Percentiles rank a stretch among this genome's conserved stretches.
Conservation (phyloP, 2,888 invertebrate genomes). For the Serripes groenlandicus region DNA sequence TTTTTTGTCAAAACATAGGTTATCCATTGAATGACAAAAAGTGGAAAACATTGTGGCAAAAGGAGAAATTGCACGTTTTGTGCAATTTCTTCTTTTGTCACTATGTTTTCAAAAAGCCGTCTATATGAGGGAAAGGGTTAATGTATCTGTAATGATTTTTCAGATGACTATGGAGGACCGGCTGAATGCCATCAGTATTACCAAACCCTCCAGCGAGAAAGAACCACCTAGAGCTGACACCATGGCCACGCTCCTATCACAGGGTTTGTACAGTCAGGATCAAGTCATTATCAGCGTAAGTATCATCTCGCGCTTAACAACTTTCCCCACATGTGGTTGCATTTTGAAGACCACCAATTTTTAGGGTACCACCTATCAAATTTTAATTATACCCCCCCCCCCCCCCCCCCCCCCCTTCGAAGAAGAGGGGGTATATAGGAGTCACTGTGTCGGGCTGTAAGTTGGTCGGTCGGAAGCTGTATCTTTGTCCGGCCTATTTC, state of each 20-base stretch:
- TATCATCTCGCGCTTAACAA: no score
- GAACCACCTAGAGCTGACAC: constrained; percentile 88
- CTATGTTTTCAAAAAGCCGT: background rate
- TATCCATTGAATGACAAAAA: background rate
- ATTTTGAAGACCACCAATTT: no score
- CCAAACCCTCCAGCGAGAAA: constrained; percentile 87
- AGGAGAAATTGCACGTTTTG: background rate
- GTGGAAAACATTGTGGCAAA: background rate
- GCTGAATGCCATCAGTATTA: constrained; percentile 92
- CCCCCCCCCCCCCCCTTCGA: no score
- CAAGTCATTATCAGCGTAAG: constrained; percentile 89
- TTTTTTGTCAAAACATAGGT: no score
- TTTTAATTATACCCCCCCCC: no score
- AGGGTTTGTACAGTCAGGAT: constrained; percentile 94
- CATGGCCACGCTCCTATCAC: constrained; percentile 93
- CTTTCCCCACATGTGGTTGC: no score
- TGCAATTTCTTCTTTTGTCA: background rate
- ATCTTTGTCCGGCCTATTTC: no score
- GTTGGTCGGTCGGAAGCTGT: no score
- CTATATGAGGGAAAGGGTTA: background rate
- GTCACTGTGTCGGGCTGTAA: no score
- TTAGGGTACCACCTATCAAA: no score
- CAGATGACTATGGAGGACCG: constrained; percentile 94
- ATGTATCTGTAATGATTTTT: no score
- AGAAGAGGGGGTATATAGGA: no score